Evolutionary conservation across 2,888 invertebrate genomes (phyloP), one percentile per base, ranked within the genome.

Genomic region (Elegia similella): DNA sequence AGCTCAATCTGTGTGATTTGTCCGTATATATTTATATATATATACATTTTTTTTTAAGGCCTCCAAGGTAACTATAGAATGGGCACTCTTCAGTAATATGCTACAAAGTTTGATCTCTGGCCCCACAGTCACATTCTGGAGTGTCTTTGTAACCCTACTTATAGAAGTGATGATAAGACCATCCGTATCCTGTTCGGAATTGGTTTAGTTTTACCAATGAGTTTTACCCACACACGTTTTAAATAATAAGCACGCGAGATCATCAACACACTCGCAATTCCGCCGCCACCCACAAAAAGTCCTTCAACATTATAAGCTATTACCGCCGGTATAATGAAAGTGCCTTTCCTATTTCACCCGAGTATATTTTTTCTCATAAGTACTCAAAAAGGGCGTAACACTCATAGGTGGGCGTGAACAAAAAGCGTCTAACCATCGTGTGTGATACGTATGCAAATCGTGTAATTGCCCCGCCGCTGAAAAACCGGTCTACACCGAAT

Each of bases 381-480:
- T 55, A 72, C 70, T 68, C 58, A 59, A 61, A 62, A 69, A 62
- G 58, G 72, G 68, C 68, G 68, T 65, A 59, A 59, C 61, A 50
- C 57, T 34, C 61, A 65, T 62, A 58, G 70, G 66, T 65, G 69
- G 69, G 70, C 64, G 67, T 58, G 15, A 34, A 42, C 23, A 54
- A 58, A 58, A 58, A 59, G 12, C 61, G 62, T 57, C 57, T 56
- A 60, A 60, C 59, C 64, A 64, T 64, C 62, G 67, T 59, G 60
- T 58, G 60, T 69, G 80, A 76, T 75, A 72, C 72, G 66, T 74
- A 83, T 82, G 83, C 82, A 83, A 84, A 84, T 83, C 73, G 68
- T 69, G 75, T 83, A 81, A 84, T 82, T 81, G 82, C 72, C 61
- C 65, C 57, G 65, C 62, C 67, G 61, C 58, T 57, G 66, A 47